Percentiles rank a stretch among this genome's conserved stretches.
Evolutionary conservation across 2,113 vertebrate genomes (phyloP).

Genomic region (Ammodytes dubius): DNA sequence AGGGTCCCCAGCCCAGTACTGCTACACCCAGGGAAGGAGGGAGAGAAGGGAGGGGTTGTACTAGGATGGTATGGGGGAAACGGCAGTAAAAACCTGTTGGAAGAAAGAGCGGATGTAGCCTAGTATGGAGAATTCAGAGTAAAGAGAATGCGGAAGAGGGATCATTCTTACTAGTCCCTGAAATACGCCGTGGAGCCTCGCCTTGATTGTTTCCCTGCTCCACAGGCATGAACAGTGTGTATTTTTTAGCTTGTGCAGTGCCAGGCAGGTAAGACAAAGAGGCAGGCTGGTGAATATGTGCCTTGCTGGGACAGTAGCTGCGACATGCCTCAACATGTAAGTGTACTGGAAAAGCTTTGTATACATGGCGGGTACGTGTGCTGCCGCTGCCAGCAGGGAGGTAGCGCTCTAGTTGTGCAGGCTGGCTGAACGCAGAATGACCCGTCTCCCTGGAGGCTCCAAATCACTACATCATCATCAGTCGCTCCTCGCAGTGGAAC

Average conservation of each 20-base stretch:
- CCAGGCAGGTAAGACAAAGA: conserved; percentile 41
- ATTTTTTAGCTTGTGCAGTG: not conserved
- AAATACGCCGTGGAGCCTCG: conserved; percentile 23
- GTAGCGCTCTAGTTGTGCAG: conserved; percentile 56
- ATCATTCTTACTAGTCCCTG: conserved; percentile 35
- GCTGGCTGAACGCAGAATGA: conserved; percentile 80
- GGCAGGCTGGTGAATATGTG: conserved; percentile 32
- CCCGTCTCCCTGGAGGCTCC: conserved; percentile 77
- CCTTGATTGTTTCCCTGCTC: conserved; percentile 33
- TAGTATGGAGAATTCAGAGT: conserved; percentile 37
- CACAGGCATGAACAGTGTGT: conserved; percentile 20
- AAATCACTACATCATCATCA: conserved; percentile 81
- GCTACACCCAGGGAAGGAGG: conserved; percentile 57
- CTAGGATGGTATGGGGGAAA: conserved; percentile 35
- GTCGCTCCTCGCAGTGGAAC: conserved; percentile 74
- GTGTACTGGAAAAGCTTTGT: conserved; percentile 51
- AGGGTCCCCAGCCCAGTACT: conserved; percentile 59
- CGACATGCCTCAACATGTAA: conserved; percentile 67
- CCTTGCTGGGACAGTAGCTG: conserved; percentile 52
- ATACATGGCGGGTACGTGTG: conserved; percentile 25
- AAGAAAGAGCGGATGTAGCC: conserved; percentile 55
- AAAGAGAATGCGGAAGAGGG: conserved; percentile 40
- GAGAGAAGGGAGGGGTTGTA: conserved; percentile 50
- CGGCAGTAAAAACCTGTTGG: conserved; percentile 46
- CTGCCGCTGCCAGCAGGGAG: conserved; percentile 48